Conservation (phyloP, 2,888 invertebrate species). For the Volucella zonaria region DNA sequence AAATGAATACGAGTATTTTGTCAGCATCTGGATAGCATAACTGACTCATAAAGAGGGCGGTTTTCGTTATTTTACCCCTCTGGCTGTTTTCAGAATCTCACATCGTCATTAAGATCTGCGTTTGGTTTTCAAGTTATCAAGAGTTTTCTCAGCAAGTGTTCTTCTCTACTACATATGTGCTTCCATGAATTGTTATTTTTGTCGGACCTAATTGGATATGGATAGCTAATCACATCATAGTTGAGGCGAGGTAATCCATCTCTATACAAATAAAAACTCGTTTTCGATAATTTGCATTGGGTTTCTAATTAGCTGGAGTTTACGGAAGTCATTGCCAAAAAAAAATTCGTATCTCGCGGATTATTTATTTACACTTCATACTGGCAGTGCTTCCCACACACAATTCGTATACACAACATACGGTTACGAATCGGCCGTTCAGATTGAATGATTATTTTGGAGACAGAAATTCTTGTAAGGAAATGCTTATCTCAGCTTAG, state of each 20-base stretch:
- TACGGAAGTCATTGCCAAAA: slow-evolving; percentile 40
- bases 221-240: too few relatives aligned
- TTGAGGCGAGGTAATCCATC: too few relatives aligned
- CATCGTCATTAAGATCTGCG: too few relatives aligned
- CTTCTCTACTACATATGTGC: too few relatives aligned
- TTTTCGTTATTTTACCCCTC: too few relatives aligned
- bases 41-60: neutral
- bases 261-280: neutral
- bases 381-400: slow-evolving; percentile 15
- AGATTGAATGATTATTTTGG: slow-evolving; percentile 45
- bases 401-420: too few relatives aligned
- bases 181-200: too few relatives aligned
- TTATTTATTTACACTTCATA: slow-evolving; percentile 52
- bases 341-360: slow-evolving; percentile 24
- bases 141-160: too few relatives aligned
- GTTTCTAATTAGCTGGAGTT: slow-evolving; percentile 43
- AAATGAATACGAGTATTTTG: slow-evolving; percentile 42
- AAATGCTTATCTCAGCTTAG: slow-evolving; percentile 27
- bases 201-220: too few relatives aligned
- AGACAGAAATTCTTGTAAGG: slow-evolving; percentile 32
- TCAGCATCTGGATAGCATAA: slow-evolving; percentile 29
- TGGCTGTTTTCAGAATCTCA: too few relatives aligned
- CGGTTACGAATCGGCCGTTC: neutral
- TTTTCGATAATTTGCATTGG: slow-evolving; percentile 24
- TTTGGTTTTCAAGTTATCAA: too few relatives aligned